These are phyloP conservation scores for Blennius ocellaris DNA, from an alignment of 2,113 vertebrate genomes.

Conservation along the genomic window DNA sequence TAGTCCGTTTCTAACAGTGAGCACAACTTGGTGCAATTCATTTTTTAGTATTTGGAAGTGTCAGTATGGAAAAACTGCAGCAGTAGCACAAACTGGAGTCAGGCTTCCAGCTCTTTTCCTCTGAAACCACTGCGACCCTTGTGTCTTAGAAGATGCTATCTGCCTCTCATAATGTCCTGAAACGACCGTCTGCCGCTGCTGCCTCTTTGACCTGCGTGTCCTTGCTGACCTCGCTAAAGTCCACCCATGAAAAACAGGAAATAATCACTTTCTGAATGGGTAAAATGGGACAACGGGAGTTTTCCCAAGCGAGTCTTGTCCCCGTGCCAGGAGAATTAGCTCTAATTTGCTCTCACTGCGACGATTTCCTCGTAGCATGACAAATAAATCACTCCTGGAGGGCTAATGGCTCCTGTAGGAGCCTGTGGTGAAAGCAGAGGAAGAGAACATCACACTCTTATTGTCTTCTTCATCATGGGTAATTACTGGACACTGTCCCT, in stretches of 20 bases:
- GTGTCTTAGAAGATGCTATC: constrained; percentile 27
- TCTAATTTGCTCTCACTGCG: constrained; percentile 62
- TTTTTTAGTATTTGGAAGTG: constrained; percentile 29
- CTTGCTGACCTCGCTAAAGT: constrained; percentile 36
- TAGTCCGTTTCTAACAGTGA: constrained; percentile 47
- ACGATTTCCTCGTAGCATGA: constrained; percentile 37
- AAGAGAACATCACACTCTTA: constrained; percentile 43
- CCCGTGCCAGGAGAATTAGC: constrained; percentile 51
- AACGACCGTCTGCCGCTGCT: constrained; percentile 68
- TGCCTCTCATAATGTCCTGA: constrained; percentile 28
- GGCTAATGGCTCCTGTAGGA: constrained; percentile 60
- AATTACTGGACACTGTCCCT: constrained; percentile 35
- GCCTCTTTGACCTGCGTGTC: constrained; percentile 49
- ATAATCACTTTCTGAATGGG: constrained; percentile 23
- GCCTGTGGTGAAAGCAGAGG: constrained; percentile 32
- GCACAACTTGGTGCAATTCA: constrained; percentile 38
- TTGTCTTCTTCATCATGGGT: constrained; percentile 36
- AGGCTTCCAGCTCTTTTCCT: background rate
- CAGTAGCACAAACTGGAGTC: background rate
- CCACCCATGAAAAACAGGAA: constrained; percentile 12
- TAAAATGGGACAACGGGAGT: constrained; percentile 25
- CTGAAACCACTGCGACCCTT: background rate
- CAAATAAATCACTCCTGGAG: constrained; percentile 61
- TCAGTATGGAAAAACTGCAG: constrained; percentile 36
- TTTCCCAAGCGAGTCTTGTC: constrained; percentile 36